Evolutionary conservation across 1,140 invertebrate genomes (phyloP), one percentile per base, ranked within the genome.

Genomic region (Rhysida immarginata): DNA sequence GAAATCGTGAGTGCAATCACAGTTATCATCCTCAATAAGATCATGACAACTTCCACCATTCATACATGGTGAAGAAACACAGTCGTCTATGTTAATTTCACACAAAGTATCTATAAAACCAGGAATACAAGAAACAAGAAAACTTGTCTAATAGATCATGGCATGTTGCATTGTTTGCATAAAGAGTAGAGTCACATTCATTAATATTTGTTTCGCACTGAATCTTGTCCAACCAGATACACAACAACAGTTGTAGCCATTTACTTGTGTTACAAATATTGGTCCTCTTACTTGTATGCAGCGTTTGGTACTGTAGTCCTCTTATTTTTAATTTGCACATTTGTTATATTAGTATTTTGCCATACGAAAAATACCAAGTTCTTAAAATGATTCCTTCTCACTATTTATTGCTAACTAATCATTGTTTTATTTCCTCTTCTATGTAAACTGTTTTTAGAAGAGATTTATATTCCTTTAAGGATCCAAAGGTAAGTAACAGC

Each of bases 231-330:
- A 95, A n/a, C 91, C 91, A 65, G 92, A 93, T 25, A 94, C 89
- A 70, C 94, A 98, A 65, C 96, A 94, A 71, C 94, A 98, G 1
- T 85, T 86, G 72, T 86, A 96, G 3, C 86, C 83, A n/a, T n/a
- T n/a, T n/a, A n/a, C n/a, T n/a, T n/a, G n/a, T n/a, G n/a, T n/a
- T n/a, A n/a, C n/a, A n/a, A n/a, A n/a, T n/a, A n/a, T n/a, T n/a
- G n/a, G n/a, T n/a, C n/a, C n/a, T n/a, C n/a, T n/a, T n/a, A n/a
- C n/a, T n/a, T n/a, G n/a, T n/a, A n/a, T n/a, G n/a, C n/a, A n/a
- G n/a, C n/a, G n/a, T n/a, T n/a, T n/a, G n/a, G n/a, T n/a, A n/a
- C n/a, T n/a, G n/a, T n/a, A n/a, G n/a, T n/a, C n/a, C n/a, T n/a
- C n/a, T n/a, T n/a, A n/a, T n/a, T n/a, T n/a, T n/a, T n/a, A n/a